A percentile compares a stretch with the other conserved stretches of the same genome.
These are phyloP conservation scores for Thyatira batis DNA, from an alignment of 2,888 invertebrate genomes.

Conservation along the genomic window DNA sequence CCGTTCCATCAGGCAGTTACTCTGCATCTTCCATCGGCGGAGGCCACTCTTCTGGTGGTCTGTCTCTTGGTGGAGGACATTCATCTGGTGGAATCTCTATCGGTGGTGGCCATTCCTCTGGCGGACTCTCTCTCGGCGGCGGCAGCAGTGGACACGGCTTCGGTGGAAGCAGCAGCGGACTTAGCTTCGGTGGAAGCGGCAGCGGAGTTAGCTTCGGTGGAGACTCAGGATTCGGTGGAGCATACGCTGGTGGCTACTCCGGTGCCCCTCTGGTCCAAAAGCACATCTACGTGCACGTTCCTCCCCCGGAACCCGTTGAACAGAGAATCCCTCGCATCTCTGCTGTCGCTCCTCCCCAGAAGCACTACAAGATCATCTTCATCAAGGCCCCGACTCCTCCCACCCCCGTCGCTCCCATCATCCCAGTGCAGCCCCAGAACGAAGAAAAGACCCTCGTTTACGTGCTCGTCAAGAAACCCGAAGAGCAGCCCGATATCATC, in stretches of 20 bases:
- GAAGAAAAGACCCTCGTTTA: constrained; percentile 95
- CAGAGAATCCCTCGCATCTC: constrained; percentile 85
- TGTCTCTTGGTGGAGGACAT: constrained; percentile 35
- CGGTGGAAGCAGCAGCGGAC: constrained; percentile 33
- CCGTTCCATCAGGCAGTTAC: constrained; percentile 53
- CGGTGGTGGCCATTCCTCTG: constrained; percentile 28
- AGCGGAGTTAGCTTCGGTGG: constrained; percentile 48
- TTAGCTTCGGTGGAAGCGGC: constrained; percentile 48
- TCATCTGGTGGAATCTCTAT: constrained; percentile 40
- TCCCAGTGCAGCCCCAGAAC: constrained; percentile 90
- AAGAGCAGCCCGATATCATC: constrained; percentile 90
- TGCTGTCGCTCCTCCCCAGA: constrained; percentile 88
- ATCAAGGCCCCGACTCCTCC: constrained; percentile 94
- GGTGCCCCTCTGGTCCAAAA: constrained; percentile 88
- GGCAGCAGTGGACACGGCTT: constrained; percentile 34
- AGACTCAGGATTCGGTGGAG: constrained; percentile 66
- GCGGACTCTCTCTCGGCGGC: constrained; percentile 34
- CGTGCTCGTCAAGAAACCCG: constrained; percentile 94
- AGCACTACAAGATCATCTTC: constrained; percentile 96
- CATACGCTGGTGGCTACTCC: constrained; percentile 71
- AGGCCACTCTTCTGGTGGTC: constrained; percentile 48
- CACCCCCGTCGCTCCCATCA: constrained; percentile 90
- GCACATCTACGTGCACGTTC: constrained; percentile 95
- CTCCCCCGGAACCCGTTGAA: constrained; percentile 92
- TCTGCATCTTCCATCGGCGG: constrained; percentile 39